Percentiles rank a stretch among this genome's conserved stretches.
Conservation (phyloP, 37 sponge, comb jelly and placozoan species). For the Tethya wilhelma region DNA sequence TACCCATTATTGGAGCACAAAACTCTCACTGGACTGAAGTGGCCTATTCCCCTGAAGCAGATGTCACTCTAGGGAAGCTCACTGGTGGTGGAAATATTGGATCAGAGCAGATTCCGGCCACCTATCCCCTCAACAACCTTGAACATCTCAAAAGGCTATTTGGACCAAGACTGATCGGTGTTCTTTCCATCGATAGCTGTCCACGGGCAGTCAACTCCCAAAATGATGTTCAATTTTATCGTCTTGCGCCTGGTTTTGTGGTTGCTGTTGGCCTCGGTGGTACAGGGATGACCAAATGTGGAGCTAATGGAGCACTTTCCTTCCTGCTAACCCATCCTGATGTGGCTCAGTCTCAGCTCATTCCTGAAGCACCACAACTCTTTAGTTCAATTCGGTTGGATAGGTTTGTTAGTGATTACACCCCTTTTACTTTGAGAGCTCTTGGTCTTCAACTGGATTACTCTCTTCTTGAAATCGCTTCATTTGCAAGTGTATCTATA, state of each 20-base stretch:
- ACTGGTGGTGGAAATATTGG: slow-evolving; percentile 35
- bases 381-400: not conserved
- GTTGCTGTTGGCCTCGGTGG: slow-evolving; percentile 17
- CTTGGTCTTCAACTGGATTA: not conserved
- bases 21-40: slow-evolving; percentile 41
- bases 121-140: slow-evolving; percentile 26
- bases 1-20: slow-evolving; percentile 25
- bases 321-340: slow-evolving; percentile 15
- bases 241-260: slow-evolving; percentile 8
- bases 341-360: not conserved
- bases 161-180: not conserved
- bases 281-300: slow-evolving; percentile 30
- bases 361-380: slow-evolving; percentile 17
- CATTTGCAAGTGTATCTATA: not conserved
- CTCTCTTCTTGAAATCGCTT: not conserved
- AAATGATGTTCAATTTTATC: slow-evolving; percentile 28
- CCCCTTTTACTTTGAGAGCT: not conserved
- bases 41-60: slow-evolving; percentile 19
- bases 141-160: not conserved
- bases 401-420: slow-evolving; percentile 1
- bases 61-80: too few relatives aligned
- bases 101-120: slow-evolving; percentile 24
- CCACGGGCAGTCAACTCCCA: slow-evolving; percentile 14
- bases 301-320: slow-evolving; percentile 37
- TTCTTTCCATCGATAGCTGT: slow-evolving; percentile 25